Base-by-base conservation (phyloP, 2,888 invertebrate species). In the Apomyelois bistriatella region DNA sequence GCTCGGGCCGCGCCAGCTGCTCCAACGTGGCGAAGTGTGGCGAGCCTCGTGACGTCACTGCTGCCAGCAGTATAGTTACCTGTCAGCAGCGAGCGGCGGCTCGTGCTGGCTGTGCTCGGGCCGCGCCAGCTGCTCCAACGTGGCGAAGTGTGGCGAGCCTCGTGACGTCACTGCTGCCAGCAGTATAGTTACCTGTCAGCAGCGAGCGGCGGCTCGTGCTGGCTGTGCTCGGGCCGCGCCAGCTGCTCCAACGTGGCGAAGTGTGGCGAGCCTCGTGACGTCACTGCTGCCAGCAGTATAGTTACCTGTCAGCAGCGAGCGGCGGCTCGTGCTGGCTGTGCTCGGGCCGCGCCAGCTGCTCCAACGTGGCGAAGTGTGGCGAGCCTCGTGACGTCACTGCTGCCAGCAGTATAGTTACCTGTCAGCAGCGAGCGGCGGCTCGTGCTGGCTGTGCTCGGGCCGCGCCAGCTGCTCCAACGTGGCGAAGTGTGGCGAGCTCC, bases 331-430 rank as follows among this genome's bases (percentile, higher is more conserved):
- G 60, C 58, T 74, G 61, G 67, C 65, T 56, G 79, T 9, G 9
- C n/a, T 36, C 73, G 56, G 78, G 82, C 60, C 58, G 65, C 59
- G 72, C 63, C 3, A 22, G 22, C 22, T 22, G 22, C 22, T 22
- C 22, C 38, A 98, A 93, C 49, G 98, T 96, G 61, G 95, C 96
- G 96, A 97, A 97, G 70, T 94, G 95, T n/a, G 94, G 94, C 46
- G 30, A 37, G 57, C 98, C 94, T 62, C 93, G 93, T 52, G 82
- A 91, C 60, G 92, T 92, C 66, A 98, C 93, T 10, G 98, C 97
- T 63, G 92, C 93, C 65, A 98, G 85, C 64, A 99, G 88, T 36
- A n/a, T n/a, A 36, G n/a, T 36, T 15, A 38, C 38, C 38, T 38
- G 49, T 12, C 10, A 22, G 52, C 48, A 94, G 78, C 95, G 48